A percentile compares a stretch with the other conserved stretches of the same genome.
phyloP scores from a whole-genome alignment of 2,113 vertebrate species.

The Pampusana beccarii region DNA sequence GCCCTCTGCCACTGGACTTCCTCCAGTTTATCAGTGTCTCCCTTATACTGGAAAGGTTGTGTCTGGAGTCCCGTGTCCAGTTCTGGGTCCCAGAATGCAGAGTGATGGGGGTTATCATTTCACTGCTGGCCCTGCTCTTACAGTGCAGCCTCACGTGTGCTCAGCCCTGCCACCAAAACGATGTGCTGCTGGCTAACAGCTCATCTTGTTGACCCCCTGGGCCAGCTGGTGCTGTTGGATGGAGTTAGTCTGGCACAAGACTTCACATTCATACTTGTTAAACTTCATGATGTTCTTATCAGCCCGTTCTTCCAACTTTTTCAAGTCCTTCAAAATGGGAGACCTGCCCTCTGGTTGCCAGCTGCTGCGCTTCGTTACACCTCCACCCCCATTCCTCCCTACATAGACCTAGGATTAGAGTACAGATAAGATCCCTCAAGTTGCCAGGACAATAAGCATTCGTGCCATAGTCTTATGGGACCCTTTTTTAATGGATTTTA shows the following conservation, averaged over 20 bases:
- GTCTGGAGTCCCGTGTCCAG: not conserved
- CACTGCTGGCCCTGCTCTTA: not conserved
- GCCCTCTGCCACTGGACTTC: not conserved
- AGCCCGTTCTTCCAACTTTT: not conserved
- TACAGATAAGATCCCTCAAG: not conserved
- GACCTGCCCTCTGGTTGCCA: not conserved
- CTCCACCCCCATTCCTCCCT: not conserved
- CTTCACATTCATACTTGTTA: not conserved
- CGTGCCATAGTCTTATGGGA: not conserved
- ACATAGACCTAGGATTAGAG: not conserved
- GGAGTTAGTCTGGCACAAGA: not conserved
- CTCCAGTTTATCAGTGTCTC: not conserved
- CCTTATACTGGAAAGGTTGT: too few relatives aligned
- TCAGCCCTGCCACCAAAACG: not conserved
- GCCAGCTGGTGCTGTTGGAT: not conserved
- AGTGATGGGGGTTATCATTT: not conserved
- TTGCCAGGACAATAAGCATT: not conserved
- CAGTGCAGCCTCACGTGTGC: not conserved
- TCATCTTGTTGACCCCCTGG: not conserved
- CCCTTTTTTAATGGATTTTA: not conserved
- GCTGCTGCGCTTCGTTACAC: not conserved
- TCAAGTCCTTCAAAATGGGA: not conserved
- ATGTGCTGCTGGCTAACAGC: not conserved
- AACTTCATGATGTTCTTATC: not conserved
- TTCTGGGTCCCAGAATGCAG: not conserved